These are phyloP conservation scores for Oscheius sp. DNA, from an alignment of 1,140 invertebrate species.

Conservation along the genomic window DNA sequence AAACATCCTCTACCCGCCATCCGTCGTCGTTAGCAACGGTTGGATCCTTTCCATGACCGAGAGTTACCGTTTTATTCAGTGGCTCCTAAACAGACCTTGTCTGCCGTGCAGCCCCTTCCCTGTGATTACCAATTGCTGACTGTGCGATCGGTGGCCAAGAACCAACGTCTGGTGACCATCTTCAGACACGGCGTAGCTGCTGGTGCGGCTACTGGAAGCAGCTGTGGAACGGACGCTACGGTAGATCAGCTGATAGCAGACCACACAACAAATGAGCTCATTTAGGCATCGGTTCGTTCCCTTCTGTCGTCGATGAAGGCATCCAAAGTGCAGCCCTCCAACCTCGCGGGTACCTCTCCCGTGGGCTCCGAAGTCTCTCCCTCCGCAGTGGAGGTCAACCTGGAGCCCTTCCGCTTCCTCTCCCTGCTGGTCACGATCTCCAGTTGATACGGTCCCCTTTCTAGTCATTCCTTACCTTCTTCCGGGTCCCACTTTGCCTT, in stretches of 20 bases:
- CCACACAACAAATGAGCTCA: not conserved
- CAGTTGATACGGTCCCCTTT: too few species aligned
- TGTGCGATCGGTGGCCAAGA: not conserved
- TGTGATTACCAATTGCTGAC: constrained; percentile 44
- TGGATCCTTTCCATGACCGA: not conserved
- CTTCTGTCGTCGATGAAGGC: not conserved
- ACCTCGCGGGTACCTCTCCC: not conserved
- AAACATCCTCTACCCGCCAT: constrained; percentile 32
- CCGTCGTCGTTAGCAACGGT: not conserved
- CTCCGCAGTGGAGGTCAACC: not conserved
- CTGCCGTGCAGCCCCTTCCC: constrained; percentile 21
- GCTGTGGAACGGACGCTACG: constrained; percentile 19
- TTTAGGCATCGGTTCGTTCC: not conserved
- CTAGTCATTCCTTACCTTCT: too few species aligned
- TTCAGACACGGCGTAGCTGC: constrained; percentile 7
- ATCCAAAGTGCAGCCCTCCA: not conserved
- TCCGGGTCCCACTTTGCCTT: too few species aligned
- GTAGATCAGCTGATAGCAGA: not conserved
- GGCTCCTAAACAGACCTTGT: not conserved
- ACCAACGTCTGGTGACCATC: constrained; percentile 4
- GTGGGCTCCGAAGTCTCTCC: not conserved
- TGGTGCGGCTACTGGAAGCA: not conserved
- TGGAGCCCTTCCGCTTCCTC: not conserved
- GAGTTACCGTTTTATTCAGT: not conserved
- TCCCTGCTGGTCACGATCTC: too few species aligned